A percentile compares a stretch with the other conserved stretches of the same genome.
Evolutionary conservation across 2,113 vertebrate species (phyloP).

Genomic region (Lophotis ruficrista): DNA sequence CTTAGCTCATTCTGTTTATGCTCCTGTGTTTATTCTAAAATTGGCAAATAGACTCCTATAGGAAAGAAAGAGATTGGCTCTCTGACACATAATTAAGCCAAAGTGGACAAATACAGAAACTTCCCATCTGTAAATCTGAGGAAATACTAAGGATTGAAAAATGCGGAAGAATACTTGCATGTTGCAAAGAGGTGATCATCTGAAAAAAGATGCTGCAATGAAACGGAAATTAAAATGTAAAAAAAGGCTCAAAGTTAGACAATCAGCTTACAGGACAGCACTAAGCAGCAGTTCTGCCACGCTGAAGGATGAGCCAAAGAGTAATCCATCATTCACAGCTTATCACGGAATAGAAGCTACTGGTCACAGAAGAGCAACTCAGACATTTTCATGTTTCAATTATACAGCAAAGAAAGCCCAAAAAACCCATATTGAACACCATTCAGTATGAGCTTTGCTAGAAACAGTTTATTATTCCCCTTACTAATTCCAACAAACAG

Average conservation of each 20-base stretch:
- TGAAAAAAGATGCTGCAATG: neutral
- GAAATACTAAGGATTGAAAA: neutral
- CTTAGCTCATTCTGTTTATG: neutral
- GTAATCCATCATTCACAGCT: neutral
- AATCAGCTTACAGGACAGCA: neutral
- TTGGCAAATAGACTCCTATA: neutral
- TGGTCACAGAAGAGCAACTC: neutral
- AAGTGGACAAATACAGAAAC: neutral
- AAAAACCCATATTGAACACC: neutral
- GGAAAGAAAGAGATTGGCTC: neutral
- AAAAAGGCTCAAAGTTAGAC: neutral
- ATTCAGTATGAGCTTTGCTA: neutral
- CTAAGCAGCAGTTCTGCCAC: neutral
- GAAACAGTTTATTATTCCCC: neutral
- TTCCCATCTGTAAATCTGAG: neutral
- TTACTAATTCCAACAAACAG: neutral
- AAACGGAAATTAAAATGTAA: neutral
- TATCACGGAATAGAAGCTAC: neutral
- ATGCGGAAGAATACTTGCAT: accelerated
- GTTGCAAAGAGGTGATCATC: neutral
- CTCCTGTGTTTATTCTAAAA: neutral
- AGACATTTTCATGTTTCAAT: neutral
- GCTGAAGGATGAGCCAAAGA: neutral
- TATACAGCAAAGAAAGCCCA: neutral
- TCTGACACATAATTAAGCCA: neutral